These are phyloP conservation scores for Melanchra persicariae DNA, from an alignment of 2,888 invertebrate species.

Conservation along the genomic window DNA sequence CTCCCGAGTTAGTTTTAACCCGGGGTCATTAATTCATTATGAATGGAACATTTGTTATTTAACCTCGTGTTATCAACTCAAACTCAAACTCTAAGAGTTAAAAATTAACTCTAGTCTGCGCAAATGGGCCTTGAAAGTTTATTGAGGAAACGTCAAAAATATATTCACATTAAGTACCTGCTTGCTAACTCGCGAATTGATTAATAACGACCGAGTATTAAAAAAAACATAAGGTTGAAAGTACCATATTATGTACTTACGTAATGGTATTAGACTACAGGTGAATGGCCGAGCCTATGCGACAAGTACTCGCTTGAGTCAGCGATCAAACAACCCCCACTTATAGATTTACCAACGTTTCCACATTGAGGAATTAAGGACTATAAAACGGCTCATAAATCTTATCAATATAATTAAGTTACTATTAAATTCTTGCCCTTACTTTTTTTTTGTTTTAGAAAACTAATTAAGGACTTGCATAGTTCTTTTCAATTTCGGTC, in stretches of 20 bases:
- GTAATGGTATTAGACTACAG: constrained; percentile 43
- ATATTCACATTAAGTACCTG: neutral
- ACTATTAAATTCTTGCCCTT: constrained; percentile 2
- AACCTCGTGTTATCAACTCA: too few relatives aligned
- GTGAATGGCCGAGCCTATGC: constrained; percentile 56
- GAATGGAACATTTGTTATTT: too few relatives aligned
- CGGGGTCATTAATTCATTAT: too few relatives aligned
- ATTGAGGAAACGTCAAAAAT: neutral
- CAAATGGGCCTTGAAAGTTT: too few relatives aligned
- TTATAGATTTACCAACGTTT: constrained; percentile 28
- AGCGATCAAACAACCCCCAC: constrained; percentile 52
- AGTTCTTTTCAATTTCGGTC: too few relatives aligned
- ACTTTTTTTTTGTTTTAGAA: neutral
- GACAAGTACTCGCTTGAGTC: constrained; percentile 56
- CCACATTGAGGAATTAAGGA: constrained; percentile 26
- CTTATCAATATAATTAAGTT: constrained; percentile 4
- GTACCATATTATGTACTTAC: constrained; percentile 26
- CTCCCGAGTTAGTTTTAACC: too few relatives aligned
- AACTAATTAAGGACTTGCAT: too few relatives aligned
- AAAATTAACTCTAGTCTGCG: too few relatives aligned
- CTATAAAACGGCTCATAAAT: constrained; percentile 1
- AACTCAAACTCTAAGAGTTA: too few relatives aligned
- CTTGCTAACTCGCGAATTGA: neutral
- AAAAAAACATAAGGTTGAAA: constrained; percentile 2
- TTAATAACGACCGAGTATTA: constrained; percentile 10